These are phyloP conservation scores for Cheilosia urbana DNA, from an alignment of 2,888 invertebrate species.

Conservation along the genomic window DNA sequence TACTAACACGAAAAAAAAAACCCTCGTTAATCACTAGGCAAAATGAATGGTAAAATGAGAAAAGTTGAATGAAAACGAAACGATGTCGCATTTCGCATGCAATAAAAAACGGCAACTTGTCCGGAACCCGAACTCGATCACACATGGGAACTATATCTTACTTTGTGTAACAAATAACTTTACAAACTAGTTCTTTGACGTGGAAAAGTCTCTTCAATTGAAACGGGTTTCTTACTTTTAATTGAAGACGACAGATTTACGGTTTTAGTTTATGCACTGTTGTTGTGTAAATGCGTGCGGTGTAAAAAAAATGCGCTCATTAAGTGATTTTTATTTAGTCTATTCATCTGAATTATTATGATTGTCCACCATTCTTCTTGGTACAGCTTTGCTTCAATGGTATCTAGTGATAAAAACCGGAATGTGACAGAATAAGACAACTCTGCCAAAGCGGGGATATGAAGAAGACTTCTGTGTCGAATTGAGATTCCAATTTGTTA, in stretches of 20 bases:
- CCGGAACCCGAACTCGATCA: slow-evolving; percentile 35
- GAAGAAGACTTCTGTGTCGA: too few relatives aligned
- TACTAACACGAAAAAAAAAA: background rate
- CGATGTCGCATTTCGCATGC: slow-evolving; percentile 35
- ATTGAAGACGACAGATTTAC: slow-evolving; percentile 44
- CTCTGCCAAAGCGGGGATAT: too few relatives aligned
- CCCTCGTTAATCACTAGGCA: slow-evolving; percentile 5
- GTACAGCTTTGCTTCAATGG: too few relatives aligned
- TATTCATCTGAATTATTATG: background rate
- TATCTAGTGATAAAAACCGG: too few relatives aligned
- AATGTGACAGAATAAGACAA: too few relatives aligned
- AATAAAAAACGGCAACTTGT: slow-evolving; percentile 24
- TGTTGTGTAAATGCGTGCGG: slow-evolving; percentile 1
- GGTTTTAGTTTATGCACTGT: slow-evolving; percentile 17
- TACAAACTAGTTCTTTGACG: slow-evolving; percentile 25
- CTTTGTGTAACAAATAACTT: slow-evolving; percentile 23
- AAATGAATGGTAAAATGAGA: slow-evolving; percentile 31
- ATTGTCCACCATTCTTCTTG: too few relatives aligned
- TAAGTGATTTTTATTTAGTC: background rate
- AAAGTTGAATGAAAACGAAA: slow-evolving; percentile 65
- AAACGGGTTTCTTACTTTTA: slow-evolving; percentile 35
- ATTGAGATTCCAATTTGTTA: too few relatives aligned
- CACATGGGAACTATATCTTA: slow-evolving; percentile 18
- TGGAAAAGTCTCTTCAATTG: slow-evolving; percentile 38
- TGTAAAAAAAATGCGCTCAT: background rate